Evolutionary conservation across 1,140 invertebrate genomes (phyloP), one percentile per base, ranked within the genome.

Genomic region (Drosophila repletoides): DNA sequence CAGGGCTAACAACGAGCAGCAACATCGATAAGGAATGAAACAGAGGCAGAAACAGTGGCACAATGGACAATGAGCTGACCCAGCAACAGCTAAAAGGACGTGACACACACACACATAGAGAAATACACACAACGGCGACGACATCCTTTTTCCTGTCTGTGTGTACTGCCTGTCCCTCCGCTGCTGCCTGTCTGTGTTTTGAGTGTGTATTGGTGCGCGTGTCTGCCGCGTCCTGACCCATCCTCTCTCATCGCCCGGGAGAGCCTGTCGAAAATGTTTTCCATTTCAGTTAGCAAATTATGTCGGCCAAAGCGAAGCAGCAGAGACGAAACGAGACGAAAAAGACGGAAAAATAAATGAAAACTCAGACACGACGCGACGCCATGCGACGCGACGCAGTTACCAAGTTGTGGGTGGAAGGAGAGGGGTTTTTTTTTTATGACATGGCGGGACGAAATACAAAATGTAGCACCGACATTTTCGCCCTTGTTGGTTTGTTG

Each of bases 231-330:
- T 76, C 59, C 77, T 63, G 61, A 43, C 5, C 15, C 26, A 21
- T 38, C 31, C 43, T n/a, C n/a, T n/a, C n/a, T n/a, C 24, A 49
- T 17, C 58, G 61, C 38, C 43, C 38, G 51, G 40, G 21, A 67
- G 53, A 45, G 71, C 55, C 80, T 84, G 80, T 84, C 80, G 81
- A 87, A 86, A 86, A 86, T 87, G 80, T 86, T 86, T 86, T 86
- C 80, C 81, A 86, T 86, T 86, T 86, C 80, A 86, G 80, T 87
- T 87, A 80, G 80, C 80, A 84, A 84, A 84, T 84, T 86, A 84
- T 84, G 81, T 84, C 81, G 76, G 75, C 81, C 79, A 84, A 84
- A 70, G 60, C 61, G 28, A 66, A 65, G 68, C 65, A 38, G 5
- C 24, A 31, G 17, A 26, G 45, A 53, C n/a, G 28, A 36, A 36